phyloP scores from a whole-genome alignment of 2,888 invertebrate genomes.

The Melangyna quadrimaculata region DNA sequence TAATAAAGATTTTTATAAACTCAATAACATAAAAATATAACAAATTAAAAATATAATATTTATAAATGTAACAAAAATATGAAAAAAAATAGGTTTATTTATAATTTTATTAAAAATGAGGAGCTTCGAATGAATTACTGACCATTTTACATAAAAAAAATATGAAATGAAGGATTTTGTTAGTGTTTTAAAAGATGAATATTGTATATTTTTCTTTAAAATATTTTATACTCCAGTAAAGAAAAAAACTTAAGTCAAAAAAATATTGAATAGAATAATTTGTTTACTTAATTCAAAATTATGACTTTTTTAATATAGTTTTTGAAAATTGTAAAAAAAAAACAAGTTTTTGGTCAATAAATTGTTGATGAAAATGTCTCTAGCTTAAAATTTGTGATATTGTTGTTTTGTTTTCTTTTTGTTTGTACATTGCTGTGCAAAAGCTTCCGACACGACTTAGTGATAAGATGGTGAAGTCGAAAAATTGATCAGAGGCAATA shows the following conservation, averaged over 20 bases:
- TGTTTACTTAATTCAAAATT: background rate
- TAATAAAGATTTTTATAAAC: constrained; percentile 47
- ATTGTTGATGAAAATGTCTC: background rate
- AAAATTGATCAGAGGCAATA: too few species aligned
- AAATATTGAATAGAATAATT: background rate
- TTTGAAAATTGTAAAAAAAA: background rate
- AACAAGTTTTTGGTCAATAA: background rate
- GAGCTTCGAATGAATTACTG: constrained; percentile 7
- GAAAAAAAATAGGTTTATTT: constrained; percentile 5
- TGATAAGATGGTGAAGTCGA: too few species aligned
- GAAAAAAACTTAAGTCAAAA: background rate
- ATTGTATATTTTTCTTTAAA: background rate
- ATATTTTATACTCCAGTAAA: background rate
- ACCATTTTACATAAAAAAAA: background rate
- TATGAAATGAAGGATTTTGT: background rate
- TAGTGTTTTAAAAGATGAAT: background rate
- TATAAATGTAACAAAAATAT: constrained; percentile 54
- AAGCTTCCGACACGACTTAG: background rate
- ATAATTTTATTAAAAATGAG: background rate
- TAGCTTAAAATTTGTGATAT: constrained; percentile 43
- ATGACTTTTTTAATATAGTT: background rate
- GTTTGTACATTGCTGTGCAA: background rate
- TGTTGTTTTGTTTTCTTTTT: background rate
- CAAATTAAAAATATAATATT: constrained; percentile 43
- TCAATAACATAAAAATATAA: constrained; percentile 64